Conservation (phyloP, 2,888 invertebrate genomes). For the Electrophaes corylata region DNA sequence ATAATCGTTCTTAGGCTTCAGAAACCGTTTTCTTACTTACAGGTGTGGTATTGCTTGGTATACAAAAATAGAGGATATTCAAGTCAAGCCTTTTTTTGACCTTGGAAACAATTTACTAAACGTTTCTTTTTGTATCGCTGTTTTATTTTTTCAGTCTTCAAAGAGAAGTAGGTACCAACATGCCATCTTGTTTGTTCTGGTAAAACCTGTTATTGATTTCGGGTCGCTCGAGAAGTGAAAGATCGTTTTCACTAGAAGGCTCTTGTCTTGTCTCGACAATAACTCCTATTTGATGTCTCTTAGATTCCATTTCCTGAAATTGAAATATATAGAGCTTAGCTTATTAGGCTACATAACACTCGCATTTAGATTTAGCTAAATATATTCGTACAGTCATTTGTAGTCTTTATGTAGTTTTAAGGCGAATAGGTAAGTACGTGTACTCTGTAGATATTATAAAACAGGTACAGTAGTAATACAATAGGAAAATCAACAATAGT, state of each 20-base stretch:
- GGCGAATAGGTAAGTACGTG: no score
- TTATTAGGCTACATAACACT: background rate
- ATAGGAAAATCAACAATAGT: no score
- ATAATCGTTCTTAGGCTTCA: no score
- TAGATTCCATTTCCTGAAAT: conserved; percentile 2
- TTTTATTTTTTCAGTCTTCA: background rate
- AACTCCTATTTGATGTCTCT: conserved; percentile 8
- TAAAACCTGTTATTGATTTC: conserved; percentile 17
- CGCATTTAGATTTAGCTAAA: background rate
- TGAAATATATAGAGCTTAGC: background rate
- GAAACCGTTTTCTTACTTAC: no score
- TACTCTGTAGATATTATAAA: no score
- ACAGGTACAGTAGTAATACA: no score
- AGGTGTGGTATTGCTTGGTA: no score
- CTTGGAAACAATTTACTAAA: background rate
- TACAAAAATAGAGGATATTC: background rate
- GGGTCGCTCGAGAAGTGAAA: conserved; percentile 9
- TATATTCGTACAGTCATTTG: no score
- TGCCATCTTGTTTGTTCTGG: conserved; percentile 14
- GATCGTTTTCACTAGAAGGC: conserved; percentile 10
- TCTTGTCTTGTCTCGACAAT: conserved; percentile 6
- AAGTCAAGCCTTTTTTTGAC: background rate
- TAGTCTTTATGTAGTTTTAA: no score
- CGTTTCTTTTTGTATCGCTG: background rate
- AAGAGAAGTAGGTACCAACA: background rate